These are phyloP conservation scores for Schrankia costaestrigalis DNA, from an alignment of 2,888 invertebrate species.

Conservation along the genomic window DNA sequence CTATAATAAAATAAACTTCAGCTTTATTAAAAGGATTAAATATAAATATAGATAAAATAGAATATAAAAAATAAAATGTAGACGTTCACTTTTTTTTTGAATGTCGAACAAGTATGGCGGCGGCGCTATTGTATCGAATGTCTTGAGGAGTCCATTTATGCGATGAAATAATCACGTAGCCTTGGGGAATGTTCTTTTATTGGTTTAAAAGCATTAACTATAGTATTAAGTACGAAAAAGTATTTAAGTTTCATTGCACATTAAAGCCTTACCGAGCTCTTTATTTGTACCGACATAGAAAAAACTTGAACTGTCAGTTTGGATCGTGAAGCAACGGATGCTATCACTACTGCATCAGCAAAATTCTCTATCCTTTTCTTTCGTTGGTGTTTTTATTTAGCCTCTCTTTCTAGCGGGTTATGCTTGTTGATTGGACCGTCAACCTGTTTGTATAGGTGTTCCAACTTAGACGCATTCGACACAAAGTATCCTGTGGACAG, in stretches of 20 bases:
- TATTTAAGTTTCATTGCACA: conserved; percentile 6
- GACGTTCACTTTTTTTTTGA: neutral
- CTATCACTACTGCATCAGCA: conserved; percentile 20
- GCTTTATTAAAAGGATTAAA: no score
- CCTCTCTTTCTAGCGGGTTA: conserved; percentile 38
- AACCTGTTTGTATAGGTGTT: conserved; percentile 50
- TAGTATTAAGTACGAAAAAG: conserved; percentile 7
- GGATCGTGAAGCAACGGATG: conserved; percentile 20
- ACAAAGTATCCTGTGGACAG: conserved; percentile 16
- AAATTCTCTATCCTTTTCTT: conserved; percentile 34
- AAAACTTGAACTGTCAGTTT: conserved; percentile 27
- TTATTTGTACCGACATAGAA: conserved; percentile 13
- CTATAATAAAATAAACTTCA: no score
- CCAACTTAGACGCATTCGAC: conserved; percentile 16
- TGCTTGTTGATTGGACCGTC: conserved; percentile 58
- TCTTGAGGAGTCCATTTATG: conserved; percentile 7
- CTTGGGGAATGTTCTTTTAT: conserved; percentile 4
- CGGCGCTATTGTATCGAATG: conserved; percentile 2
- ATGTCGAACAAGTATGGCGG: conserved; percentile 1
- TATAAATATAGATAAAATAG: no score
- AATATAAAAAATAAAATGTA: conserved; percentile 1
- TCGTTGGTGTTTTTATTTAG: conserved; percentile 19
- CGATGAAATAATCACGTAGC: conserved; percentile 1
- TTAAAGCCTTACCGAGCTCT: conserved; percentile 11
- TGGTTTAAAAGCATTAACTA: conserved; percentile 8